Percentiles rank a stretch among this genome's conserved stretches.
phyloP scores from a whole-genome alignment of 1,140 invertebrate species.

The Pogonomyrmex barbatus region DNA sequence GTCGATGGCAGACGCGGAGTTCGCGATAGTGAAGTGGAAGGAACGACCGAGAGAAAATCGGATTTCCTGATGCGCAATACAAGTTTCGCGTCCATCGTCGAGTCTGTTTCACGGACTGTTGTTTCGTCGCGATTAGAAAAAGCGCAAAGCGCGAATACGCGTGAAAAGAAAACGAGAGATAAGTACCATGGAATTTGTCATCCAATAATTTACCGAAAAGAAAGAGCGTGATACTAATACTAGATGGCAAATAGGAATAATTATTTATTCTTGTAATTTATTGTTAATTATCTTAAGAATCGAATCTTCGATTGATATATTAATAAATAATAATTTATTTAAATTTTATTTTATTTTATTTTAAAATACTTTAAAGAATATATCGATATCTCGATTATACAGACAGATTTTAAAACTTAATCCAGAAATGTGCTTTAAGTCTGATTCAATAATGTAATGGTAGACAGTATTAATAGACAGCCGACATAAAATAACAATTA shows the following conservation, averaged over 20 bases:
- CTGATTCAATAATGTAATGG: not conserved
- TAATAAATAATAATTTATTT: not conserved
- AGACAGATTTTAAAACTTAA: not conserved
- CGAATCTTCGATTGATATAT: not conserved
- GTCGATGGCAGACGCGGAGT: conserved; percentile 62
- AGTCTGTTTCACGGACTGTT: conserved; percentile 66
- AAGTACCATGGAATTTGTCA: not conserved
- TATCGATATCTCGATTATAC: not conserved
- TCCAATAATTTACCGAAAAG: not conserved
- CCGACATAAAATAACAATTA: not conserved
- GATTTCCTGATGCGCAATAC: conserved; percentile 73
- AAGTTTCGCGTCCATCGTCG: conserved; percentile 68
- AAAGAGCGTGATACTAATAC: not conserved
- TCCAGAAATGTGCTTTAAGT: not conserved
- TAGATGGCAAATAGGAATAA: not conserved
- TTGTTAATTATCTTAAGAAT: conserved; percentile 9
- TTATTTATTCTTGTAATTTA: not conserved
- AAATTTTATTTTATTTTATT: conserved; percentile 9
- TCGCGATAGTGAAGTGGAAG: conserved; percentile 22
- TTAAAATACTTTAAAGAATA: not conserved
- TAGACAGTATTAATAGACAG: not conserved
- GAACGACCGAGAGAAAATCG: conserved; percentile 70
- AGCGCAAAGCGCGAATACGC: not conserved
- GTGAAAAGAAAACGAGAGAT: not conserved
- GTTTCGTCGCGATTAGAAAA: conserved; percentile 62